Evolutionary conservation across 2,113 vertebrate species (phyloP), one percentile per base, ranked within the genome.

Genomic region (Anser cygnoides): DNA sequence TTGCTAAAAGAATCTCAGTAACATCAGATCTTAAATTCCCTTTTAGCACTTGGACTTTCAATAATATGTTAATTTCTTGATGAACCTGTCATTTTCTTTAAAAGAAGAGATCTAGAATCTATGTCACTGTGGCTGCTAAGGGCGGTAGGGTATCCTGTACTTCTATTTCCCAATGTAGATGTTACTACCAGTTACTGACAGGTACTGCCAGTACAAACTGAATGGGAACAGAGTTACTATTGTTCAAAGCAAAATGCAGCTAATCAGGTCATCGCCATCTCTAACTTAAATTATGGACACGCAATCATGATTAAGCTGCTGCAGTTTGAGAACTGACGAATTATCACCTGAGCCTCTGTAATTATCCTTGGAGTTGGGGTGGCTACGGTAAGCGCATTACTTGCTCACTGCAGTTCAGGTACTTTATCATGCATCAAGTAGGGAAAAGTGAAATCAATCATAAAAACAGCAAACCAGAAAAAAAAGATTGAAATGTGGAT

Each of bases 61-160:
- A 0, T 15, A 33, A 25, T 6, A 11, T 0, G 4, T 20, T 6
- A 1, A 16, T 20, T 55, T 37, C 41, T 26, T 52, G 29, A 29
- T 0, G 3, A 67, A 10, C 15, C 21, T 1, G 0, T 6, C 43
- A 37, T 28, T 49, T 46, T 31, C 29, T 44, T 15, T 22, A 43
- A 25, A 20, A 74, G 21, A 61, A 14, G 25, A 35, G 25, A 19
- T 46, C 44, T 14, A 29, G 33, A 26, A 9, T 21, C 13, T 29
- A 7, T 14, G 25, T 35, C 26, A 76, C 25, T 22, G 20, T 29
- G n/a, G 74, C 62, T 28, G 29, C 62, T 20, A 12, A n/a, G 43
- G 31, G 43, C 6, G 13, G 65, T 10, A 41, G 22, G 13, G 29
- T 18, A 39, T 28, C 35, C 25, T 39, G 25, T 18, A 11, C 28